Conservation (phyloP, 1,140 invertebrate species). For the Bombyx mandarina region DNA sequence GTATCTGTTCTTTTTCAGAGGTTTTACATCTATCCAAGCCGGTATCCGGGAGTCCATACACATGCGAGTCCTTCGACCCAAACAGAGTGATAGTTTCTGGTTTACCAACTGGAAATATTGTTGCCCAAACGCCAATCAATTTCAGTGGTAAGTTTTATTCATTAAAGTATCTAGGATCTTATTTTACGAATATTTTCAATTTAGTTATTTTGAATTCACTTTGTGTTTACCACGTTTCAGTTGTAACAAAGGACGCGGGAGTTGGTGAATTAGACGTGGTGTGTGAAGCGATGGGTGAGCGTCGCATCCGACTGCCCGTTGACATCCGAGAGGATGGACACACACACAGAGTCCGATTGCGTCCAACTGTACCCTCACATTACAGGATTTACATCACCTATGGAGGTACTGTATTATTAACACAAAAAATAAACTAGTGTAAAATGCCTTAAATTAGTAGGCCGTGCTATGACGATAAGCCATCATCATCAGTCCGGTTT, state of each 20-base stretch:
- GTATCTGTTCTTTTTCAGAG: slow-evolving; percentile 69
- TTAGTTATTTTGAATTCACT: not conserved
- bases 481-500: no score
- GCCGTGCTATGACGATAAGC: no score
- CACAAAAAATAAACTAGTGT: no score
- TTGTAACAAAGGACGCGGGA: slow-evolving; percentile 89
- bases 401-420: slow-evolving; percentile 71
- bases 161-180: not conserved
- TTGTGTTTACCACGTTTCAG: slow-evolving; percentile 65
- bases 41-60: slow-evolving; percentile 95
- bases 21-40: slow-evolving; percentile 93
- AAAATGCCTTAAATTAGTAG: no score
- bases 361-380: slow-evolving; percentile 88
- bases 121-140: slow-evolving; percentile 86
- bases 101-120: slow-evolving; percentile 82
- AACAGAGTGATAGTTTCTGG: slow-evolving; percentile 82
- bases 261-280: slow-evolving; percentile 91
- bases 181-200: not conserved
- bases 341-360: slow-evolving; percentile 85
- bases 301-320: slow-evolving; percentile 88
- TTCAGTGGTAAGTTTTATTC: slow-evolving; percentile 77
- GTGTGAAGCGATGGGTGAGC: slow-evolving; percentile 83
- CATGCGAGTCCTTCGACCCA: slow-evolving; percentile 95
- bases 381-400: slow-evolving; percentile 92
- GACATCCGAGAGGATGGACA: slow-evolving; percentile 84